Conservation (phyloP, 2,888 invertebrate species). For the Ochropleura leucogaster region DNA sequence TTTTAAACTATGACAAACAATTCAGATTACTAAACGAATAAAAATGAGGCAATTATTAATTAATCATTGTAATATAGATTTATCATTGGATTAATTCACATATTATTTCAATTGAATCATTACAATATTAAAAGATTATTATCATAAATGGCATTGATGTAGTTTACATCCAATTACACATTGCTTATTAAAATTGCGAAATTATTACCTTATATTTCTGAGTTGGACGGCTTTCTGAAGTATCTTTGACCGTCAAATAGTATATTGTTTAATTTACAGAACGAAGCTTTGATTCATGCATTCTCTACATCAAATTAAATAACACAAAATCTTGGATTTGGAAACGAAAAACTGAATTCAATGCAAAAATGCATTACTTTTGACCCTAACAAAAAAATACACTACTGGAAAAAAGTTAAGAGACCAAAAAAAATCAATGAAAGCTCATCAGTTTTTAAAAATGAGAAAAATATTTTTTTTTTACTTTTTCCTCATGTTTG, state of each 20-base stretch:
- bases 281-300: too few relatives aligned
- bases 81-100: constrained; percentile 12
- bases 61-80: background rate
- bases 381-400: too few relatives aligned
- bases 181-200: background rate
- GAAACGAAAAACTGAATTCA: too few relatives aligned
- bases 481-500: too few relatives aligned
- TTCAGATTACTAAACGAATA: background rate
- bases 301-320: too few relatives aligned
- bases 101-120: constrained; percentile 4
- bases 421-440: too few relatives aligned
- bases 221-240: constrained; percentile 11
- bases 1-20: background rate
- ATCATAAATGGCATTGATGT: background rate
- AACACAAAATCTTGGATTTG: too few relatives aligned
- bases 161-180: background rate
- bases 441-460: too few relatives aligned
- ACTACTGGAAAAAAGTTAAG: too few relatives aligned
- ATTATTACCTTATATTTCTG: background rate
- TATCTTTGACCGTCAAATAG: background rate
- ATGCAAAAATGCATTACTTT: too few relatives aligned
- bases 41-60: constrained; percentile 10
- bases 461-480: too few relatives aligned
- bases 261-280: background rate
- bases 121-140: constrained; percentile 9